phyloP scores from a whole-genome alignment of 2,113 vertebrate species.

The Orycteropus afer region DNA sequence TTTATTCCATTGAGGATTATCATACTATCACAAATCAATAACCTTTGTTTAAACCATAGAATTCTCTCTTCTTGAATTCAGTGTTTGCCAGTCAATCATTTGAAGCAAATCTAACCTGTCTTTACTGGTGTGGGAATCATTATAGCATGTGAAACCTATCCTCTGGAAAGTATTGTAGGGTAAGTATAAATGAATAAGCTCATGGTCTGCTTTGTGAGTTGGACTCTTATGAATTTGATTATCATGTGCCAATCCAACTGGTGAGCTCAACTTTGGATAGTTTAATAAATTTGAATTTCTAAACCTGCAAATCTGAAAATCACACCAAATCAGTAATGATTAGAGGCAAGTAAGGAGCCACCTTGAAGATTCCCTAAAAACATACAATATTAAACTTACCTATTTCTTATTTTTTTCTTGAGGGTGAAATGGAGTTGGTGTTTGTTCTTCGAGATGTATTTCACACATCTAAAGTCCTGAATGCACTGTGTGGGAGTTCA shows the following conservation, averaged over 20 bases:
- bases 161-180: not conserved
- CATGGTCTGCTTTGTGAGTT: not conserved
- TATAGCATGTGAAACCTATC: not conserved
- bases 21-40: conserved; percentile 5
- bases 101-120: conserved; percentile 46
- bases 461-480: not conserved
- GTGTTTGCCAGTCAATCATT: conserved; percentile 17
- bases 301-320: conserved; percentile 36
- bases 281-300: conserved; percentile 31
- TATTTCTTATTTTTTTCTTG: not conserved
- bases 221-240: not conserved
- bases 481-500: not conserved
- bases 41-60: conserved; percentile 34
- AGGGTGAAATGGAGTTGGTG: not conserved
- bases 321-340: not conserved
- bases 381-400: not conserved
- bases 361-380: conserved; percentile 6
- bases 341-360: not conserved
- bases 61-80: conserved; percentile 2
- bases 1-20: conserved; percentile 40
- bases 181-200: conserved; percentile 13
- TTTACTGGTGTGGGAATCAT: not conserved
- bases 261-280: not conserved
- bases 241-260: not conserved
- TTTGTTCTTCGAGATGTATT: conserved; percentile 42